Evolutionary conservation across 2,113 vertebrate genomes (phyloP).

Genomic region (Alectura lathami): DNA sequence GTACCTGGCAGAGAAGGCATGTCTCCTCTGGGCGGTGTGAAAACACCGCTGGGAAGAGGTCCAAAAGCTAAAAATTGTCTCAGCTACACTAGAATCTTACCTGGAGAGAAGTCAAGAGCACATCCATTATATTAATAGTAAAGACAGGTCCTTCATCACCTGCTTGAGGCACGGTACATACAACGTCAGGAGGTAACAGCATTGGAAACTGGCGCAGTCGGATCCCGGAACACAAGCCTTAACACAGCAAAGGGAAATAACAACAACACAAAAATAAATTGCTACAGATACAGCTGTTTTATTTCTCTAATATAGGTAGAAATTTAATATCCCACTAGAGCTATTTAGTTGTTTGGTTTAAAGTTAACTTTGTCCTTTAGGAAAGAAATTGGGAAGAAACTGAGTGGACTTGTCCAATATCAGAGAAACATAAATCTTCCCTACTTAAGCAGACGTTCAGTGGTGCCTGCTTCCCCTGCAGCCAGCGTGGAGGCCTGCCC

Average conservation of each 20-base stretch:
- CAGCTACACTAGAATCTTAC: neutral
- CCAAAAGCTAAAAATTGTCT: neutral
- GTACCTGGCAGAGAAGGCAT: neutral
- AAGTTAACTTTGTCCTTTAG: constrained; percentile 2
- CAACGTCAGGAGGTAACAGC: neutral
- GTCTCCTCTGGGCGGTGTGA: neutral
- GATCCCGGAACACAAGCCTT: neutral
- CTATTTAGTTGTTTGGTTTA: neutral
- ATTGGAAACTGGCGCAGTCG: neutral
- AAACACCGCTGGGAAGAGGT: neutral
- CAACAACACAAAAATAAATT: neutral
- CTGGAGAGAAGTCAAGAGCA: neutral
- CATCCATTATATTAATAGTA: neutral
- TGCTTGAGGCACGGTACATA: neutral
- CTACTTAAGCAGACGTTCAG: neutral
- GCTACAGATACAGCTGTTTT: neutral
- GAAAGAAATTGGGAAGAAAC: neutral
- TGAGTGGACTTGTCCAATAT: neutral
- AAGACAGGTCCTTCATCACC: neutral
- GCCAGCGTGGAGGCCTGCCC: neutral
- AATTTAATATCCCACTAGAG: constrained; percentile 30
- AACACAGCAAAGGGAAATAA: neutral
- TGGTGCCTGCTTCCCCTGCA: neutral
- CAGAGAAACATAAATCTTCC: neutral
- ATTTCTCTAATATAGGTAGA: constrained; percentile 25